phyloP scores from a whole-genome alignment of 2,888 invertebrate species.

The Isoperla grammatica region DNA sequence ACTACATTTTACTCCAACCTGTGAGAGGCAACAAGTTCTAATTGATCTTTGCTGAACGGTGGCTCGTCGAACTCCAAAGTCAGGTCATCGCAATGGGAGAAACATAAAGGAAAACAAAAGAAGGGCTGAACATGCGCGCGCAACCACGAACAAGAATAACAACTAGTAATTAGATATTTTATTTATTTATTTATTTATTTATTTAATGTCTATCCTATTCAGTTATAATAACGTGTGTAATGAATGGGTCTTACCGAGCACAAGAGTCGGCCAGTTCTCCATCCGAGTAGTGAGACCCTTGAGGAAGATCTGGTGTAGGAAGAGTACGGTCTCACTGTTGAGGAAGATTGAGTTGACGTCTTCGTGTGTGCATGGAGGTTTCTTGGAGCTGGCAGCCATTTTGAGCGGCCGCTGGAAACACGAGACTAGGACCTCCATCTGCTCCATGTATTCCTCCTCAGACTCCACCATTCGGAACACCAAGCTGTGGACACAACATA shows the following conservation, averaged over 20 bases:
- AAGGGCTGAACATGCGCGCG: too few species aligned
- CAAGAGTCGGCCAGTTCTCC: constrained; percentile 91
- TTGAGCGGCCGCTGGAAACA: constrained; percentile 86
- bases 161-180: too few species aligned
- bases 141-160: too few species aligned
- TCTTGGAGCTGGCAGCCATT: constrained; percentile 91
- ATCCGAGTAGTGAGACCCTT: constrained; percentile 86
- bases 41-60: too few species aligned
- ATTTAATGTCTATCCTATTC: too few species aligned
- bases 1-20: too few species aligned
- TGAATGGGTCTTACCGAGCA: constrained; percentile 81
- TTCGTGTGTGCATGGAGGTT: constrained; percentile 87
- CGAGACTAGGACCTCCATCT: constrained; percentile 77
- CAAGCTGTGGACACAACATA: constrained; percentile 50
- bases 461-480: constrained; percentile 90
- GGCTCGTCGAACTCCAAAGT: too few species aligned
- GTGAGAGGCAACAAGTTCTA: too few species aligned
- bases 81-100: too few species aligned
- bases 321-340: constrained; percentile 87
- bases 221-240: too few species aligned
- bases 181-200: too few species aligned
- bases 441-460: constrained; percentile 89
- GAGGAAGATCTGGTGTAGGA: constrained; percentile 89
- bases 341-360: constrained; percentile 92
- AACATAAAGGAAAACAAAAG: too few species aligned